phyloP scores from a whole-genome alignment of 92 coral and sea anemone species.

The Porites evermanni region DNA sequence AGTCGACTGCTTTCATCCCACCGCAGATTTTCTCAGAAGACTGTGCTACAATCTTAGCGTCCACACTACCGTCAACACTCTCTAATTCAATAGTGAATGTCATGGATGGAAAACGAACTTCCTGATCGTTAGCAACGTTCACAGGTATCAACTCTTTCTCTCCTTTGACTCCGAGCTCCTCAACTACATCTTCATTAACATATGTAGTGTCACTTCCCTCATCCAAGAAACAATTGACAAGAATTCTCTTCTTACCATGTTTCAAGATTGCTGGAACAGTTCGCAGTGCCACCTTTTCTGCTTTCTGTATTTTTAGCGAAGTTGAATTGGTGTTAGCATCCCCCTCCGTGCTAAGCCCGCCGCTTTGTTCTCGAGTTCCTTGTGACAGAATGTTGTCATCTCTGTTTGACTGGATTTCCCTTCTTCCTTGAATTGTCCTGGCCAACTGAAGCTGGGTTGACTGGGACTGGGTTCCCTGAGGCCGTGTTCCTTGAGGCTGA shows the following conservation, averaged over 20 bases:
- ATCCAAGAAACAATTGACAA: no score
- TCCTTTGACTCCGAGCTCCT: no score
- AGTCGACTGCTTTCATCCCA: constrained; percentile 38
- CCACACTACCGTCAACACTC: constrained; percentile 60
- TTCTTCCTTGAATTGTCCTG: not conserved
- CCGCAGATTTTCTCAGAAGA: not conserved
- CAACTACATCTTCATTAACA: no score
- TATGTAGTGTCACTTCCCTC: no score
- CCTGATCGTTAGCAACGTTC: no score
- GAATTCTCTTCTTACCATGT: constrained; percentile 6
- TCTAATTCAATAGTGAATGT: constrained; percentile 25
- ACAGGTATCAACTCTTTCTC: no score
- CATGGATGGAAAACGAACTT: not conserved
- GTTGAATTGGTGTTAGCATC: constrained; percentile 34
- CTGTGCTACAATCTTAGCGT: constrained; percentile 41
- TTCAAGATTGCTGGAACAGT: constrained; percentile 64
- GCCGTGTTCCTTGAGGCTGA: no score
- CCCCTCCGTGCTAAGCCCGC: constrained; percentile 43
- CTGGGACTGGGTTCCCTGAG: constrained; percentile 5
- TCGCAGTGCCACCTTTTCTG: constrained; percentile 55
- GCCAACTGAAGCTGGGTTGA: constrained; percentile 15
- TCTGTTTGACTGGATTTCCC: not conserved
- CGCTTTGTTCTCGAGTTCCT: constrained; percentile 15
- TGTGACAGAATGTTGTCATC: constrained; percentile 7
- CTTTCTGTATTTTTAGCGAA: constrained; percentile 28